Conservation (phyloP, 2,113 vertebrate genomes). For the Hassar affinis region DNA sequence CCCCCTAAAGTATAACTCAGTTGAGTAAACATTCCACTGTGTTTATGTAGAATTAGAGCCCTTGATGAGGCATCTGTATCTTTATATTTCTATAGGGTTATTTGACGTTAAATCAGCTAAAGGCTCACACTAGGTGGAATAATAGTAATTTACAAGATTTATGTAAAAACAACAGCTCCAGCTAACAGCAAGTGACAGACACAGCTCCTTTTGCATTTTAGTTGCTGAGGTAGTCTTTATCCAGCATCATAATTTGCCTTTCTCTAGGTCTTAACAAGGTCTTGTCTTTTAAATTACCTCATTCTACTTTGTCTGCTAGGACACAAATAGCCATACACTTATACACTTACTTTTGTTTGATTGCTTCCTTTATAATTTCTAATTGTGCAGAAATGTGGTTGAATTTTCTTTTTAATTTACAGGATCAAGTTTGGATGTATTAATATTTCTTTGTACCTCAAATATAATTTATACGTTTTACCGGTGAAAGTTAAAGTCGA, state of each 20-base stretch:
- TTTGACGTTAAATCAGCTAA: conserved; percentile 28
- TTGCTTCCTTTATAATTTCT: conserved; percentile 2
- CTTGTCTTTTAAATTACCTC: conserved; percentile 25
- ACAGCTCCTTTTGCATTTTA: background rate
- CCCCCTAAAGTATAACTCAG: conserved; percentile 7
- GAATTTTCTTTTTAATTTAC: background rate
- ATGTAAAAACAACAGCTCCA: background rate
- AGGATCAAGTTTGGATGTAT: background rate
- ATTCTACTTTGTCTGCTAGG: background rate
- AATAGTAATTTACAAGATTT: background rate
- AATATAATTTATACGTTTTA: conserved; percentile 18
- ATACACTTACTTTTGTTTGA: background rate
- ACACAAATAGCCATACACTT: conserved; percentile 43
- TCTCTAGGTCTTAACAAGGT: conserved; percentile 6
- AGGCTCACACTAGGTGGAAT: conserved; percentile 11
- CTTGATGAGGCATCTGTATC: conserved; percentile 17
- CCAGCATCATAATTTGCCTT: conserved; percentile 17
- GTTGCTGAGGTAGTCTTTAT: conserved; percentile 19
- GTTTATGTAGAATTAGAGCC: conserved; percentile 25
- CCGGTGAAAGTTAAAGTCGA: background rate
- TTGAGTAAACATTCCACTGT: conserved; percentile 35
- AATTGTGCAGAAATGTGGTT: background rate
- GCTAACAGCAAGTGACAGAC: background rate
- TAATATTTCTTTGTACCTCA: conserved; percentile 39
- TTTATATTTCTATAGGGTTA: conserved; percentile 28